Conservation (phyloP, 2,888 invertebrate genomes). For the Hylaea fasciaria region DNA sequence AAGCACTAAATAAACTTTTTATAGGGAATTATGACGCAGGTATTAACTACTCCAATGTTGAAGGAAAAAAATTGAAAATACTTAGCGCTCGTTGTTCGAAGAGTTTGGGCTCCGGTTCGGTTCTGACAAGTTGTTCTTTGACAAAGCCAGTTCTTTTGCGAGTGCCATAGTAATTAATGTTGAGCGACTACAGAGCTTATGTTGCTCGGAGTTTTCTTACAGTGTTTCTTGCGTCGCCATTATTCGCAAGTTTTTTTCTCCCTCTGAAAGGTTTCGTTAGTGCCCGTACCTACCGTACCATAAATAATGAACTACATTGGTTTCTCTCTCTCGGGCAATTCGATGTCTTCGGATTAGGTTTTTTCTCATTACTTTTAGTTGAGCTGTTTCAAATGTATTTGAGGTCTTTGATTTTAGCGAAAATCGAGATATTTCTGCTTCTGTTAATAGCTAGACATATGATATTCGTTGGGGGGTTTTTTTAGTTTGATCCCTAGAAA, state of each 20-base stretch:
- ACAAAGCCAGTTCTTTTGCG: slow-evolving; percentile 65
- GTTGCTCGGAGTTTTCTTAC: slow-evolving; percentile 62
- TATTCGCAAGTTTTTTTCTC: slow-evolving; percentile 54
- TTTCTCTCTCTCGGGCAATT: slow-evolving; percentile 47
- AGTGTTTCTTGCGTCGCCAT: slow-evolving; percentile 59
- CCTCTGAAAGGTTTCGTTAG: slow-evolving; percentile 47
- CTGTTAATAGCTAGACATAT: neutral
- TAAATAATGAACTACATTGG: slow-evolving; percentile 55
- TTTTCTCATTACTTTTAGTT: slow-evolving; percentile 44
- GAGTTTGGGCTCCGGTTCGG: slow-evolving; percentile 34
- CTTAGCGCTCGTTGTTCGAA: slow-evolving; percentile 41
- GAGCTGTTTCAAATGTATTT: slow-evolving; percentile 32
- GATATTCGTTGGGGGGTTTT: neutral
- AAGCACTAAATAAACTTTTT: slow-evolving; percentile 61
- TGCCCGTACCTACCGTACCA: slow-evolving; percentile 46
- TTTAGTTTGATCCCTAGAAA: neutral
- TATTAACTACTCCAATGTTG: slow-evolving; percentile 52
- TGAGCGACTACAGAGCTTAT: slow-evolving; percentile 57
- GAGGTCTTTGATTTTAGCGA: slow-evolving; percentile 15
- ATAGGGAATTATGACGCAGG: slow-evolving; percentile 59
- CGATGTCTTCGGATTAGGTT: slow-evolving; percentile 46
- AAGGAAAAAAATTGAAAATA: slow-evolving; percentile 50
- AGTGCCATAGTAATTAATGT: slow-evolving; percentile 70
- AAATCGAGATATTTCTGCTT: slow-evolving; percentile 10
- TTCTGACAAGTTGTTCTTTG: slow-evolving; percentile 65